A percentile compares a stretch with the other conserved stretches of the same genome.
Evolutionary conservation across 1,140 invertebrate genomes (phyloP).

Genomic region (Mya arenaria): DNA sequence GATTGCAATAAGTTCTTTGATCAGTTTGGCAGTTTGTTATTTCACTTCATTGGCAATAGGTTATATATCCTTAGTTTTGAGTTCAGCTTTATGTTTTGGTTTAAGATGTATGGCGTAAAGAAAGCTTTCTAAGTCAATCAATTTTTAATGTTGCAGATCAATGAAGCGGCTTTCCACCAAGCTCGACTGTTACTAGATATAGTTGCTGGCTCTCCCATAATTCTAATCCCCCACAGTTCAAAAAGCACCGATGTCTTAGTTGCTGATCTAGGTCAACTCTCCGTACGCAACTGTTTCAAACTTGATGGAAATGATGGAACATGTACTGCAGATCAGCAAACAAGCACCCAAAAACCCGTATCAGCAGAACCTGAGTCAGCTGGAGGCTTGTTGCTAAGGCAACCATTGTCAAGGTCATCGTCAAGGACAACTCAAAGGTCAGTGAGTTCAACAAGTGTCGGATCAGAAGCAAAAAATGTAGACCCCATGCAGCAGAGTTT

Average conservation of each 20-base stretch:
- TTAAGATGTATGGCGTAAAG: too few species aligned
- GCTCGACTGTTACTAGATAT: slow-evolving; percentile 85
- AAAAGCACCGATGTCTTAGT: slow-evolving; percentile 89
- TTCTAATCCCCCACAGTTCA: slow-evolving; percentile 93
- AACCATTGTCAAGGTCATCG: slow-evolving; percentile 20
- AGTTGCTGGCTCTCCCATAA: slow-evolving; percentile 90
- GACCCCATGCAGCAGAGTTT: slow-evolving; percentile 79
- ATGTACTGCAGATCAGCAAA: slow-evolving; percentile 45
- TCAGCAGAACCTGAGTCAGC: not conserved
- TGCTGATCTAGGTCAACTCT: slow-evolving; percentile 91
- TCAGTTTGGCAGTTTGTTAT: too few species aligned
- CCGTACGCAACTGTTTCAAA: slow-evolving; percentile 87
- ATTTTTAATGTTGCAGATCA: slow-evolving; percentile 71
- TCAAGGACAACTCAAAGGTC: too few species aligned
- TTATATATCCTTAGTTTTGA: too few species aligned
- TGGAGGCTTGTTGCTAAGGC: slow-evolving; percentile 4
- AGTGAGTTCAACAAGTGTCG: not conserved
- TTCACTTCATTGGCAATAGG: too few species aligned
- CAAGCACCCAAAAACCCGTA: too few species aligned
- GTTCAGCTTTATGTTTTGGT: too few species aligned
- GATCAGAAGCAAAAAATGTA: not conserved
- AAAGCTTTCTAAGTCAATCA: too few species aligned
- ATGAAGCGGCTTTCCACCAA: slow-evolving; percentile 76
- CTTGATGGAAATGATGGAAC: slow-evolving; percentile 74
- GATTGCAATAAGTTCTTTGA: too few species aligned